Evolutionary conservation across 2,797 vertebrate species (phyloP), one percentile per base, ranked within the genome.

Genomic region (Chelon labrosus): DNA sequence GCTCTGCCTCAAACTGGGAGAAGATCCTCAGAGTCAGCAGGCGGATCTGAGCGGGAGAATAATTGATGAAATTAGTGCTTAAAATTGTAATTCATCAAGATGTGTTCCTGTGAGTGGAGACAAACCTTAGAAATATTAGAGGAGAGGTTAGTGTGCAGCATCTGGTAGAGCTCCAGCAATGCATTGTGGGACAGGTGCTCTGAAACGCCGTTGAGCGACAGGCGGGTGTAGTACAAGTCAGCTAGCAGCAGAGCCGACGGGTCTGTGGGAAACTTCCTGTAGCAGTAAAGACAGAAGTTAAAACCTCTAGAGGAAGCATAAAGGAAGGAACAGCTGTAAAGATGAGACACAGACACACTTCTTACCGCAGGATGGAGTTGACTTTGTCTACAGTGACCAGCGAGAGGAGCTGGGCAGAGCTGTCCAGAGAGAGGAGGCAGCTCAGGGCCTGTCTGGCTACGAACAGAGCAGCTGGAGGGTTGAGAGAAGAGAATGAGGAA

Each of bases 181-280:
- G 94, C 94, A 75, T 66, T 91, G 79, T 96, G 94, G 67, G 96
- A 96, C 3, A 98, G 94, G 41, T 94, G 95, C 3, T 95, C 84
- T 3, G 88, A 94, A 80, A 93, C 95, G 17, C 97, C 98, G 35
- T 94, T 96, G 42, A 99, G 90, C 0, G 95, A 94, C 85, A 99
- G 74, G 66, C 96, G 96, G 0, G 97, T 97, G 83, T 96, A 98
- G 91, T 97, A 99, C 70, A 99, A 94, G 91, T 99, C 98, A 51
- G 93, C 96, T 20, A 99, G 85, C 69, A 99, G 89, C 91, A 99
- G 85, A 0, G 89, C 95, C 7, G 97, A 97, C 1, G 93, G 93
- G 62, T 99, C 96, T 14, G 90, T 87, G 22, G 97, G 97, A 66
- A 96, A 96, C 64, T 85, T 88, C 77, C 98, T 99, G 87, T 17